A percentile compares a stretch with the other conserved stretches of the same genome.
Conservation (phyloP, 2,797 vertebrate genomes). For the Acipenser ruthenus region DNA sequence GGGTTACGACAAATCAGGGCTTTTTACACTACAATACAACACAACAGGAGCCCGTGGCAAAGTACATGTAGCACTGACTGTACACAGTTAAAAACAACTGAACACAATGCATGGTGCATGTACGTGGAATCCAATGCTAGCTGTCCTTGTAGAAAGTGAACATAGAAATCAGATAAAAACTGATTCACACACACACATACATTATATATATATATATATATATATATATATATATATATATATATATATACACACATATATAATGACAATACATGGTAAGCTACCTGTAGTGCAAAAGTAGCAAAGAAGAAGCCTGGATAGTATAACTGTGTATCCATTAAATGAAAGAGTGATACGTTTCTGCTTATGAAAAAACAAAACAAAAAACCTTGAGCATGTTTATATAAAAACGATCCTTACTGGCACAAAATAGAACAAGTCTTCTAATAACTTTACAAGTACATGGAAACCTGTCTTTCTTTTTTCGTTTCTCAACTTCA, state of each 20-base stretch:
- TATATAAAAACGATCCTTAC: constrained; percentile 85
- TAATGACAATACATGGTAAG: constrained; percentile 34
- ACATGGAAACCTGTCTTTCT: constrained; percentile 35
- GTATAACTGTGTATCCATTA: constrained; percentile 65
- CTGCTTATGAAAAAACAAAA: constrained; percentile 68
- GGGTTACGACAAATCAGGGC: constrained; percentile 69
- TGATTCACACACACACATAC: constrained; percentile 56
- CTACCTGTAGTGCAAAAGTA: constrained; percentile 86
- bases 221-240: constrained; percentile 47
- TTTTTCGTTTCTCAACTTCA: constrained; percentile 27
- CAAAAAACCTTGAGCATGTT: constrained; percentile 34
- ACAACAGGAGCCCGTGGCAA: constrained; percentile 76
- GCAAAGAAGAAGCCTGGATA: constrained; percentile 61
- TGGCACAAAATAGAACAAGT: constrained; percentile 87
- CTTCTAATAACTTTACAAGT: constrained; percentile 57
- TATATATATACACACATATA: constrained; percentile 43
- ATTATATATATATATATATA: constrained; percentile 44
- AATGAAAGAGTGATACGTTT: constrained; percentile 69
- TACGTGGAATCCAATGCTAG: constrained; percentile 79
- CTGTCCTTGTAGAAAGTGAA: constrained; percentile 65
- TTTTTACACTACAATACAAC: constrained; percentile 74
- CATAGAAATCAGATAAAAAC: constrained; percentile 35
- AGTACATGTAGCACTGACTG: constrained; percentile 81
- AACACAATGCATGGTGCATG: constrained; percentile 76
- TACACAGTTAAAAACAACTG: constrained; percentile 88